Evolutionary conservation across 2,888 invertebrate genomes (phyloP), one percentile per base, ranked within the genome.

Genomic region (Argyresthia goedartella): DNA sequence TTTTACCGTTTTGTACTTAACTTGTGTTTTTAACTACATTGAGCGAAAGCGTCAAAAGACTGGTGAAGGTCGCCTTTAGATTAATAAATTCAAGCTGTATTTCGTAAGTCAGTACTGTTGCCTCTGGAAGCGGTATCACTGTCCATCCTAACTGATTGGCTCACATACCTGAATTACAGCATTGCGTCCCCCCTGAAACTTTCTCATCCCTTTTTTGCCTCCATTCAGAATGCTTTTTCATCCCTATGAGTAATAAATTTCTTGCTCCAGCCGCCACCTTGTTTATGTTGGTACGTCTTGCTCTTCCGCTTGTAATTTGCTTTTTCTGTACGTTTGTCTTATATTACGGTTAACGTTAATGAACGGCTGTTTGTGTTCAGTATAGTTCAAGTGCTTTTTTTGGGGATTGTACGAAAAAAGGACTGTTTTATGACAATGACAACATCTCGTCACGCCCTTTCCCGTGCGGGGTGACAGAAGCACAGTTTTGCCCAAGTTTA

Each of bases 181-280:
- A 10, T 9, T 25, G 50, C 11, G 33, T 39, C 13, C 33, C 13
- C 33, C 42, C 33, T 41, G 33, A 11, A 25, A 50, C 42, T 33
- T 50, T 10, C 33, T 47, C 47, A 43, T 50, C 41, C 43, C 50
- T 43, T 50, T 50, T 50, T 50, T 50, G 16, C 50, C 33, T 16
- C 43, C 34, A n/a, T 25, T 42, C 43, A 50, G n/a, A 34, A 33
- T 43, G 43, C 43, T 42, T 50, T 50, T 50, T 50, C 50, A 50
- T 39, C 49, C 39, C 39, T 49, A 36, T 49, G 49, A 13, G 50
- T 43, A 50, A 50, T 50, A 50, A 43, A 50, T 50, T 50, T 50
- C 50, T 50, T 50, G 43, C 43, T 16, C n/a, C 42, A 13, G 13
- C 39, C n/a, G 13, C 39, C n/a, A 13, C 42, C 33, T 50, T 50